These are phyloP conservation scores for Acholoe squamosa DNA, from an alignment of 2,888 invertebrate species.

Conservation along the genomic window DNA sequence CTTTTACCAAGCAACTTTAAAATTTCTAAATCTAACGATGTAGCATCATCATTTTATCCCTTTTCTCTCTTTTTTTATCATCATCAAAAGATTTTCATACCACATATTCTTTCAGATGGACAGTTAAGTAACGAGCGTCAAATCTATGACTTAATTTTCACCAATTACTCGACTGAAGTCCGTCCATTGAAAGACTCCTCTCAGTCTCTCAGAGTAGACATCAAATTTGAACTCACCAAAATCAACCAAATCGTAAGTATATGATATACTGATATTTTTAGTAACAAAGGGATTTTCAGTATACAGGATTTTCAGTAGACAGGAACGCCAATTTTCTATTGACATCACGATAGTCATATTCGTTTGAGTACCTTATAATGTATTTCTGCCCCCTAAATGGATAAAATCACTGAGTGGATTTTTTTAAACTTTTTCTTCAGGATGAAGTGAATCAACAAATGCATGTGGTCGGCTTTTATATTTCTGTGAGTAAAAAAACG, in stretches of 20 bases:
- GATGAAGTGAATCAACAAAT: constrained; percentile 44
- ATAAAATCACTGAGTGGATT: too few species aligned
- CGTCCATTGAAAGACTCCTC: not conserved
- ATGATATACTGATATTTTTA: not conserved
- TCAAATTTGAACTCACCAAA: not conserved
- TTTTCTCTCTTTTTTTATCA: too few species aligned
- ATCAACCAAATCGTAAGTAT: constrained; percentile 6
- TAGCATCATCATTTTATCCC: too few species aligned
- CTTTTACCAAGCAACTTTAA: too few species aligned
- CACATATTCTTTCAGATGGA: not conserved
- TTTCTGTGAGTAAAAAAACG: constrained; percentile 25
- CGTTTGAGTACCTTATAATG: too few species aligned
- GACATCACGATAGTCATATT: too few species aligned
- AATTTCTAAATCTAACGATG: too few species aligned
- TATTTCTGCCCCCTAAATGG: too few species aligned
- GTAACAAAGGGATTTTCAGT: not conserved
- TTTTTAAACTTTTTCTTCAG: not conserved
- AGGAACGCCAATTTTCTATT: too few species aligned
- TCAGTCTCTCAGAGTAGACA: not conserved
- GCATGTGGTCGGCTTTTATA: constrained; percentile 12
- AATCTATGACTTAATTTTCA: not conserved
- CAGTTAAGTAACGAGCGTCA: not conserved
- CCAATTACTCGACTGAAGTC: not conserved
- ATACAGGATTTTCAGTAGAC: too few species aligned
- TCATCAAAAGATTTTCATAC: too few species aligned